A percentile compares a stretch with the other conserved stretches of the same genome.
Conservation (phyloP, 2,888 invertebrate genomes). For the Drosophila barbarae region DNA sequence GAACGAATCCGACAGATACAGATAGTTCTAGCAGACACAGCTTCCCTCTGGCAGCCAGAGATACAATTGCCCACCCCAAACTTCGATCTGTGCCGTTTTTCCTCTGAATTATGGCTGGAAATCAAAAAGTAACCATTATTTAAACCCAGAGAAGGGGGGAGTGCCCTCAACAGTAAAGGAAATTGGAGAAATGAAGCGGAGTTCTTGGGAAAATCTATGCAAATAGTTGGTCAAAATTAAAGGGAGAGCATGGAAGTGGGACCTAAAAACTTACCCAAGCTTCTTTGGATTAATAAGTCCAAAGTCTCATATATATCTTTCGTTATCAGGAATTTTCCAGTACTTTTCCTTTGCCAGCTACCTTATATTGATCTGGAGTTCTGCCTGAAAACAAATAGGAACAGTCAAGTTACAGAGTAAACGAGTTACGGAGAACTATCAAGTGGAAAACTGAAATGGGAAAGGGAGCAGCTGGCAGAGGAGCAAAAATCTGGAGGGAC, state of each 20-base stretch:
- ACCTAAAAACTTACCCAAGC: too few species aligned
- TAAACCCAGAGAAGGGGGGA: conserved; percentile 44
- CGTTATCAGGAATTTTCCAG: background rate
- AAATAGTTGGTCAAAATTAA: conserved; percentile 6
- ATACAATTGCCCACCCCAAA: conserved; percentile 15
- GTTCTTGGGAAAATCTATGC: conserved; percentile 16
- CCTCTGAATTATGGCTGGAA: conserved; percentile 70
- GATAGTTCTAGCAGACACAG: conserved; percentile 26
- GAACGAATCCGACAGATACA: conserved; percentile 44
- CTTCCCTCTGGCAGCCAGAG: conserved; percentile 15
- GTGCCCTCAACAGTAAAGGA: conserved; percentile 38
- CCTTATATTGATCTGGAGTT: background rate
- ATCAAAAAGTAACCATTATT: conserved; percentile 73
- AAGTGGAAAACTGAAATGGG: conserved; percentile 39
- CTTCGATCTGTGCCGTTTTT: conserved; percentile 31
- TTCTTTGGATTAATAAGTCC: background rate
- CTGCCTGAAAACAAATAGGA: conserved; percentile 20
- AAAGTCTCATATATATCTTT: too few species aligned
- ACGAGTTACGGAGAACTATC: conserved; percentile 16
- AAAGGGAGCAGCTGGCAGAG: conserved; percentile 14
- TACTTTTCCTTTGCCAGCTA: background rate
- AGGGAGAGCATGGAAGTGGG: background rate
- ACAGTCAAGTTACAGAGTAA: conserved; percentile 10
- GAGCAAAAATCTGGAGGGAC: background rate
- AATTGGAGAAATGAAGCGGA: conserved; percentile 30